phyloP scores from a whole-genome alignment of 35 echinoderm and acorn worm genomes.

The Lytechinus pictus region DNA sequence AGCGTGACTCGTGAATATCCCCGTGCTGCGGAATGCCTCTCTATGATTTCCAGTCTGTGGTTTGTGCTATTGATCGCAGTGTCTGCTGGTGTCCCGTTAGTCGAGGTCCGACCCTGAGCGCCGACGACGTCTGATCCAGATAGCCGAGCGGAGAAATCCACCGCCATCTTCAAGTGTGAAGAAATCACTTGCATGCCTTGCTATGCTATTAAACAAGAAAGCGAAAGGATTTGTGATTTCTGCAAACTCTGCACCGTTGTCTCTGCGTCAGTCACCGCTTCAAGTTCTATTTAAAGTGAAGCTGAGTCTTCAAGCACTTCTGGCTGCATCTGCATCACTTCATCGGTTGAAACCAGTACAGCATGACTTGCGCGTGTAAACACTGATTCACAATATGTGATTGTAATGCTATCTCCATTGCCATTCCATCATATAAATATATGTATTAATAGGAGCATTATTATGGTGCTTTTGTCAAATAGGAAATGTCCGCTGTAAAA shows the following conservation, averaged over 20 bases:
- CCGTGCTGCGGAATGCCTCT: not conserved
- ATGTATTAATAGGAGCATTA: not conserved
- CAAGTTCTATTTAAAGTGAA: not conserved
- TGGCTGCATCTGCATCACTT: not conserved
- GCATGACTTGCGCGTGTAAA: not conserved
- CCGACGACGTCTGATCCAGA: not conserved
- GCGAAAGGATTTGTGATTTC: not conserved
- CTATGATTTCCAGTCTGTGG: not conserved
- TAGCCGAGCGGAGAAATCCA: not conserved
- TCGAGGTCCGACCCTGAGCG: too few species aligned
- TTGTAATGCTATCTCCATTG: not conserved
- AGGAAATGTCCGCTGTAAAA: not conserved
- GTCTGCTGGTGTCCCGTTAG: not conserved
- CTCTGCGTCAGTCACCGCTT: not conserved
- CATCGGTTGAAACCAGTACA: too few species aligned
- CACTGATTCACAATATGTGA: not conserved
- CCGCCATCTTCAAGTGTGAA: not conserved
- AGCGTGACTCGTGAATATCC: not conserved
- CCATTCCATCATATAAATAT: not conserved
- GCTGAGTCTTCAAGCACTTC: not conserved
- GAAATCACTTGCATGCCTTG: not conserved
- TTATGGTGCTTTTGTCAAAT: not conserved
- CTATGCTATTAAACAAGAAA: not conserved
- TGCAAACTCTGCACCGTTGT: not conserved
- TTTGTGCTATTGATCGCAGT: not conserved